phyloP scores from a whole-genome alignment of 1,140 invertebrate species.

The Micrasema minimum region DNA sequence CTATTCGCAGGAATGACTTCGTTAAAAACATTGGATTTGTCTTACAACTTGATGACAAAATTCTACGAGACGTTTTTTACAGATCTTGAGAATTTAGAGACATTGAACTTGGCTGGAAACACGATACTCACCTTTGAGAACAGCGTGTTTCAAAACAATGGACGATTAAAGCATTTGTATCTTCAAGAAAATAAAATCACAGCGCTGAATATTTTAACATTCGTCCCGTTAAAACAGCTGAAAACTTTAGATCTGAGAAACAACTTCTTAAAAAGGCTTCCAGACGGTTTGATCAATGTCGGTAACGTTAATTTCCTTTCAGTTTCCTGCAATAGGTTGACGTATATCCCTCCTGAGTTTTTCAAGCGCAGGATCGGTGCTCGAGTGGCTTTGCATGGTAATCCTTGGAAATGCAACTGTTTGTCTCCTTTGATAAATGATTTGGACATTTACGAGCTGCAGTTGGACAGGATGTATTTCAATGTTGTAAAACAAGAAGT shows the following conservation, averaged over 20 bases:
- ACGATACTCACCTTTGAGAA: not conserved
- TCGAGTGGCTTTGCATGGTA: not conserved
- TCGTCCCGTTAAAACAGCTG: not conserved
- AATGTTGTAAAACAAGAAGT: too few species aligned
- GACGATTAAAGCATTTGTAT: not conserved
- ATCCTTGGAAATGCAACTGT: not conserved
- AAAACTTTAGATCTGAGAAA: not conserved
- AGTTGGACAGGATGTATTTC: too few species aligned
- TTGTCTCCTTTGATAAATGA: not conserved
- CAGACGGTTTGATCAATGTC: not conserved
- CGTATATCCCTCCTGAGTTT: not conserved
- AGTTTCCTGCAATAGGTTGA: not conserved
- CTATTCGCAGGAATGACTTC: not conserved
- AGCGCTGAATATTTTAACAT: not conserved
- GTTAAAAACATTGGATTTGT: not conserved
- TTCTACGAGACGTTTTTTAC: not conserved
- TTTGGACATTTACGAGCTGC: too few species aligned
- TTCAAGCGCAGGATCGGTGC: not conserved
- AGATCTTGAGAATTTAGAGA: not conserved
- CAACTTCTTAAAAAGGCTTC: not conserved
- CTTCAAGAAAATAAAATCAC: not conserved
- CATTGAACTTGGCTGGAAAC: not conserved
- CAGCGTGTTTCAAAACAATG: not conserved
- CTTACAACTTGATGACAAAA: not conserved
- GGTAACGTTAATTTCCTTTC: not conserved